Evolutionary conservation across 2,797 vertebrate species (phyloP), one percentile per base, ranked within the genome.

Genomic region (Miichthys miiuy): DNA sequence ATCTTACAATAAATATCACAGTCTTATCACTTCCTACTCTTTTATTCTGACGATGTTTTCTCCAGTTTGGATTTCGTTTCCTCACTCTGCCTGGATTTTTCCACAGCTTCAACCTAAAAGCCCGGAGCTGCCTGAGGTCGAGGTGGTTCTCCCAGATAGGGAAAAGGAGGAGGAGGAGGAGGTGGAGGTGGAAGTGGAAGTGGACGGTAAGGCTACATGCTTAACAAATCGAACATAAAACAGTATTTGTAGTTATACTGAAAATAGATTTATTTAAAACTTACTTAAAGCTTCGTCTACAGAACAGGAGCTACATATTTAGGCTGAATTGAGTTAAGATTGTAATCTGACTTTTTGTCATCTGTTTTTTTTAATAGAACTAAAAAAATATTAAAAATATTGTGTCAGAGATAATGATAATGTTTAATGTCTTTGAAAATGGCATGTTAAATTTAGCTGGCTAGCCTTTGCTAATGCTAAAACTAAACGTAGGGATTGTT

Each of bases 111-210:
- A 1, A 16, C 14, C 63, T 18, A 27, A 69, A 34, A 76, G 48
- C 10, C 67, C 63, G 0, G 72, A 83, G 34, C 56, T 11, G 14
- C 80, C 75, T 2, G 79, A 83, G 34, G 63, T 75, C 0, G 47
- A 80, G 47, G 48, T 61, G 55, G 76, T 82, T 5, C 54, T 83
- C 14, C 38, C 75, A 0, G 30, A 2, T 2, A n/a, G 20, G 13
- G 57, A 58, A 0, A 34, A 56, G 44, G 41, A 77, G 46, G 75
- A 84, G n/a, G 69, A 67, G 17, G 54, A 57, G 9, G 56, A 74
- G 44, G 50, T 63, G 3, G 50, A 38, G 44, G 52, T 27, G 65
- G 78, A 69, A 25, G 30, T 0, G 73, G 68, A 77, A 18, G 56
- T 70, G 47, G 82, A 69, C 0, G 71, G 83, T 87, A 25, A 68